phyloP scores from a whole-genome alignment of 1,140 invertebrate species.

The Scaptodrosophila lebanonensis region DNA sequence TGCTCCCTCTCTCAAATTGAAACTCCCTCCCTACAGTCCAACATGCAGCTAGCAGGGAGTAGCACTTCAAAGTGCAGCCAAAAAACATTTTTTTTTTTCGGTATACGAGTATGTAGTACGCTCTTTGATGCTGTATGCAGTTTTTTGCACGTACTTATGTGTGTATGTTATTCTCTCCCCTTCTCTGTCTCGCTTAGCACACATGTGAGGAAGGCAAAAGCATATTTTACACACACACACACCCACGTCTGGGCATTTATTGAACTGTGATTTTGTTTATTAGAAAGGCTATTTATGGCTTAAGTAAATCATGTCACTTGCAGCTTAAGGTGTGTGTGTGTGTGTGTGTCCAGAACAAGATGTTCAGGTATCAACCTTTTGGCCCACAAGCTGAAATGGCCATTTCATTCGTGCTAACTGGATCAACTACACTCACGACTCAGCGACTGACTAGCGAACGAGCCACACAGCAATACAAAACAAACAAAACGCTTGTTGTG shows the following conservation, averaged over 20 bases:
- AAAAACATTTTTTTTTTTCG: conserved; percentile 19
- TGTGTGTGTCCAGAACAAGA: too few species aligned
- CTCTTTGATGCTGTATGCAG: neutral
- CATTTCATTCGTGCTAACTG: conserved; percentile 13
- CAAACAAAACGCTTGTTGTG: conserved; percentile 32
- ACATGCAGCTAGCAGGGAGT: too few species aligned
- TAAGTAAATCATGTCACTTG: neutral
- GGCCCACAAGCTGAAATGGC: conserved; percentile 26
- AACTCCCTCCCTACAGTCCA: too few species aligned
- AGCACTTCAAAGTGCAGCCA: conserved; percentile 26
- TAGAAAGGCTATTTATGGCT: too few species aligned
- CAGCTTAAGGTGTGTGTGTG: too few species aligned
- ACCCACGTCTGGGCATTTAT: too few species aligned
- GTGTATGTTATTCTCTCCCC: neutral
- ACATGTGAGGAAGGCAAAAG: conserved; percentile 9
- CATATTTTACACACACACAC: conserved; percentile 5
- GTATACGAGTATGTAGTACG: neutral
- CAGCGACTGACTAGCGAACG: conserved; percentile 12
- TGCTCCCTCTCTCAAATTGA: neutral
- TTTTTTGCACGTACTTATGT: too few species aligned
- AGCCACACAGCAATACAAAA: too few species aligned
- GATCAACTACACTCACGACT: conserved; percentile 30
- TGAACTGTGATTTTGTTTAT: too few species aligned
- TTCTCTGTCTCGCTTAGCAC: too few species aligned
- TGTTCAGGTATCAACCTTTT: conserved; percentile 30